Base-by-base conservation (phyloP, 1,140 invertebrate species). In the Hylyphantes graminicola region DNA sequence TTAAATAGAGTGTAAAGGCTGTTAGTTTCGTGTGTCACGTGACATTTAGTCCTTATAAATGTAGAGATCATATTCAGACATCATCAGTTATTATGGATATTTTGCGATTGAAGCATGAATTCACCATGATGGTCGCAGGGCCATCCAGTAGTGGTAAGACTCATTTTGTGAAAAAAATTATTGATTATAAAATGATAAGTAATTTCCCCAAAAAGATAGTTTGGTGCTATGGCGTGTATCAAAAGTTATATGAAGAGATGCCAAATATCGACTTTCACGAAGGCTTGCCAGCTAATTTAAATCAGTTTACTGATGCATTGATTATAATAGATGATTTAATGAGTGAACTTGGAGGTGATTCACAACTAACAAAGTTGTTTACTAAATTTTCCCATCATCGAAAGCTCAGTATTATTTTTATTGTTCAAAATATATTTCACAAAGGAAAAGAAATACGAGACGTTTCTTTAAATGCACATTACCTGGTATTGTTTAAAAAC, bases 351-450 rank as follows among this genome's bases (percentile, higher is more conserved):
- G 55, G 53, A 5, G n/a, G 48, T n/a, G 55, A 70, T 70, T 15
- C 13, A 55, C 10, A 61, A 9, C 5, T 81, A 7, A 70, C 78
- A n/a, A 59, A 72, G 10, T 51, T 81, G 1, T 81, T 57, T 59
- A 70, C 54, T 35, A 70, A 65, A 50, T 7, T n/a, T 13, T 19
- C 6, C n/a, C 65, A 81, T 72, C 53, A 72, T 50, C 9, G 4
- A 53, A 81, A 72, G 9, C 11, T 61, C 10, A 64, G 35, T 4
- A 35, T 81, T 7, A 68, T 81, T 9, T 81, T 70, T 57, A 61
- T 72, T 9, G n/a, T 57, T 9, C 67, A 72, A 61, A 68, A 81
- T 48, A 48, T 79, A 35, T 81, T 81, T 72, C 67, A 81, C 51
- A 59, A 81, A 54, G 78, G 78, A 9, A 81, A 61, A 15, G 54